These are phyloP conservation scores for Pseudocheirus occidentalis DNA, from an alignment of 2,797 vertebrate species.

Conservation along the genomic window DNA sequence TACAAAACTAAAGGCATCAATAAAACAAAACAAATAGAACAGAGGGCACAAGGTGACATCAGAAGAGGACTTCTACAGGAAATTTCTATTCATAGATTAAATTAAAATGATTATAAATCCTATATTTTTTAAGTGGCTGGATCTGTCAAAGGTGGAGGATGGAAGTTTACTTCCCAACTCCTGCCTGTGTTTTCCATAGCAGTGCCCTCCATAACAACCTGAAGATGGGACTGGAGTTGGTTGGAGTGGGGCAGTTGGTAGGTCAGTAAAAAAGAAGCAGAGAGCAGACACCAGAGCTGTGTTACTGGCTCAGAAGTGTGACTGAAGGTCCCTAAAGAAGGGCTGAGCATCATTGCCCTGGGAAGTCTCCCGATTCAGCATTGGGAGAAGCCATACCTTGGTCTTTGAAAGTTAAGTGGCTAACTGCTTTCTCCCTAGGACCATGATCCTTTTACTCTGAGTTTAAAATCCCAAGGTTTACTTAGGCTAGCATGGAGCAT, in stretches of 20 bases:
- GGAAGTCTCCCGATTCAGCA: background rate
- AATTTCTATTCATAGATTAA: background rate
- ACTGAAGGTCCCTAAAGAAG: background rate
- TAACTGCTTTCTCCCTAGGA: background rate
- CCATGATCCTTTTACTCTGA: background rate
- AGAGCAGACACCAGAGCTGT: background rate
- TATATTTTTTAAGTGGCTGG: background rate
- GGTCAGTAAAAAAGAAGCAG: background rate
- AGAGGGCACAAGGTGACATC: background rate
- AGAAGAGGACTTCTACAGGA: background rate
- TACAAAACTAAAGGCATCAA: background rate
- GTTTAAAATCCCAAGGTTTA: background rate
- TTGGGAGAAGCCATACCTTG: background rate
- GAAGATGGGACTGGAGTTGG: background rate
- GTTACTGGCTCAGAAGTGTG: background rate
- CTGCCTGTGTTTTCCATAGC: background rate
- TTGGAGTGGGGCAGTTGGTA: background rate
- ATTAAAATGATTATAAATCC: background rate
- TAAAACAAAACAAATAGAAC: background rate
- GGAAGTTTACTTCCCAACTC: background rate
- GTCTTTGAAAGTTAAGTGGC: background rate
- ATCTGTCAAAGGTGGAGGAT: background rate
- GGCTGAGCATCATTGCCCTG: background rate
- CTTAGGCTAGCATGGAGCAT: background rate
- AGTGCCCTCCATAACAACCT: background rate